Evolutionary conservation across 2,113 vertebrate genomes (phyloP), one percentile per base, ranked within the genome.

Genomic region (Poicephalus gulielmi): DNA sequence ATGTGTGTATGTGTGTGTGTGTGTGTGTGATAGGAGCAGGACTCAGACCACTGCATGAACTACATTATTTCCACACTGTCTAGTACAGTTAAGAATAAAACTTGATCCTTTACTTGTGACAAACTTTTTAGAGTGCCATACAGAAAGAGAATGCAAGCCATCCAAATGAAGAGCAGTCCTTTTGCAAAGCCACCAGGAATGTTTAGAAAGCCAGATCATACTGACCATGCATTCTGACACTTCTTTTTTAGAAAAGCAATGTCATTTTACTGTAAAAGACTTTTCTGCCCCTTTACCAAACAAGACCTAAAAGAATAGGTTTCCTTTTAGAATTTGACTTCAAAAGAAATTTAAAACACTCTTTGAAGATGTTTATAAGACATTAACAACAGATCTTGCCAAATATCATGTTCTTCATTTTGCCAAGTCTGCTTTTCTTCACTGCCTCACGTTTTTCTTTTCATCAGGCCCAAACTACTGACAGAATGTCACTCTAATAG

Each of bases 361-460:
- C 67, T 91, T 98, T 95, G 83, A 96, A 96, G 96, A 68, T 85
- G 49, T 95, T 97, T 97, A 44, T 97, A 95, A 96, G 92, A 94
- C 92, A 95, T 80, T 96, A 96, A 95, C 92, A 95, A 93, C 79
- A 82, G 71, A 87, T 96, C 62, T 90, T 97, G 93, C 86, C 80
- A 90, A 95, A 91, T 82, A 95, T 41, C 69, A 57, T 27, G 13
- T 83, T 91, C 25, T 52, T 39, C 24, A 57, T 92, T 88, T 91
- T 96, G 85, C 90, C 97, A 97, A 92, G 91, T 90, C 43, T 11
- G 39, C 50, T 95, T 97, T 95, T 82, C 86, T 89, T 92, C 9
- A 3, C 31, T 84, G 44, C 70, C 85, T 94, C 49, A 17, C 11
- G 2, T 59, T 67, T 39, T 59, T 62, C 88, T 88, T 86, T 93